phyloP scores from a whole-genome alignment of 2,888 invertebrate genomes.

The Dasysyrphus albostriatus region DNA sequence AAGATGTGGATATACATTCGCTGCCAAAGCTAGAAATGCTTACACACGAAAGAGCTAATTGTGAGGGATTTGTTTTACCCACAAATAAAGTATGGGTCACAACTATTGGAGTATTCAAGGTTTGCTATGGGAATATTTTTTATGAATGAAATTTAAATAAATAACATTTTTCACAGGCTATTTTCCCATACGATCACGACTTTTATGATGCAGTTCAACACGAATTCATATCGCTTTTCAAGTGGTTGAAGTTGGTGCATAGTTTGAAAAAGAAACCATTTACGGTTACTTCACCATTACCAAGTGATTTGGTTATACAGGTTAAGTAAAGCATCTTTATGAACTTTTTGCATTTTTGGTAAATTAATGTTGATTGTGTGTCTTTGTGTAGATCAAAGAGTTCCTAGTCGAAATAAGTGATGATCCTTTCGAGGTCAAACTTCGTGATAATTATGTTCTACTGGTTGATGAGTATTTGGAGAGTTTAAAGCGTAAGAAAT shows the following conservation, averaged over 20 bases:
- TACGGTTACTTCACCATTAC: constrained; percentile 89
- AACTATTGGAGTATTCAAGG: constrained; percentile 82
- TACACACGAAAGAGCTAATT: constrained; percentile 89
- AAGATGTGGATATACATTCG: constrained; percentile 88
- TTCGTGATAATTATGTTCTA: constrained; percentile 97
- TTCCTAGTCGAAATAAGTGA: constrained; percentile 96
- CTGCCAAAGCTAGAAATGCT: constrained; percentile 87
- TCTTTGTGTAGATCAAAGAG: constrained; percentile 89
- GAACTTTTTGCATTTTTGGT: not conserved
- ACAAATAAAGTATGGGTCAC: constrained; percentile 88
- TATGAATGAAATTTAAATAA: not conserved
- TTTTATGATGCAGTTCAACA: constrained; percentile 95
- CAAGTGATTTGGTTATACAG: constrained; percentile 95
- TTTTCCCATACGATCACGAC: constrained; percentile 94
- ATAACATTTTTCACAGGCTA: constrained; percentile 83
- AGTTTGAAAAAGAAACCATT: constrained; percentile 88
- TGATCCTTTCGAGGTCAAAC: constrained; percentile 98
- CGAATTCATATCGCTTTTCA: constrained; percentile 94
- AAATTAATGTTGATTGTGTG: not conserved
- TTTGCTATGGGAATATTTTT: constrained; percentile 24
- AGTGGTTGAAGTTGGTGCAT: constrained; percentile 96
- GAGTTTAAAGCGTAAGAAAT: constrained; percentile 93
- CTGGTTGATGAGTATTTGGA: constrained; percentile 98
- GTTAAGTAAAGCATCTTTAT: constrained; percentile 82
- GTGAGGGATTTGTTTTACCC: constrained; percentile 88